Base-by-base conservation (phyloP, 1,140 invertebrate species). In the Hirudo medicinalis region DNA sequence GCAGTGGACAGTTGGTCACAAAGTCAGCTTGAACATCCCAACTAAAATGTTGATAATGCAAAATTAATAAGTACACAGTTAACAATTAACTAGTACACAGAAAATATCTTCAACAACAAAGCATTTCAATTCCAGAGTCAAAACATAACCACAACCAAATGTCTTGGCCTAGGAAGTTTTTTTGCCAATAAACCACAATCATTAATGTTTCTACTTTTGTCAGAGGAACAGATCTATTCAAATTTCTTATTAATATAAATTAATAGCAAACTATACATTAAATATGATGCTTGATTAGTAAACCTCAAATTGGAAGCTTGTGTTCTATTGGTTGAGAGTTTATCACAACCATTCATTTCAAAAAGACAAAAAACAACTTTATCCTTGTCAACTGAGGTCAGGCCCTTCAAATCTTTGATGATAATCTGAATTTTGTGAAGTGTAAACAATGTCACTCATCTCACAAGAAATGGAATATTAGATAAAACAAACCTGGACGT, bases 321-420 rank as follows among this genome's bases (percentile, higher is more conserved):
- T 2, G 95, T 94, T 83, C 98, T 94, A 85, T 98, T 96, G 11
- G 97, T 99, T 84, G 98, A 94, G 54, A 99, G 84, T 82, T 99
- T 99, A 80, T 97, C 94, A 57, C 94, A 92, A 40, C 83, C 83
- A 75, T 99, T 95, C 0, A 98, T 94, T 85, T 99, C 96, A 96
- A 99, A 99, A 29, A 95, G 99, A 82, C 97, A 99, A 84, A 99
- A 99, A 43, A 99, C 94, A 78, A 99, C 97, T 79, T 94, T 87
- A 85, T 95, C 98, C 19, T 92, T 89, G 75, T 93, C 89, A 75
- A 99, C 84, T 54, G 92, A 95, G 83, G 97, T 98, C 57, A 99
- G 85, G 74, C 94, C 94, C 83, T 97, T 94, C 69, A 99, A 94
- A 85, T 99, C 96, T 89, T 97, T 96, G 54, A 99, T 94, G 78